Conservation (phyloP, 2,888 invertebrate genomes). For the Nowickia ferox region DNA sequence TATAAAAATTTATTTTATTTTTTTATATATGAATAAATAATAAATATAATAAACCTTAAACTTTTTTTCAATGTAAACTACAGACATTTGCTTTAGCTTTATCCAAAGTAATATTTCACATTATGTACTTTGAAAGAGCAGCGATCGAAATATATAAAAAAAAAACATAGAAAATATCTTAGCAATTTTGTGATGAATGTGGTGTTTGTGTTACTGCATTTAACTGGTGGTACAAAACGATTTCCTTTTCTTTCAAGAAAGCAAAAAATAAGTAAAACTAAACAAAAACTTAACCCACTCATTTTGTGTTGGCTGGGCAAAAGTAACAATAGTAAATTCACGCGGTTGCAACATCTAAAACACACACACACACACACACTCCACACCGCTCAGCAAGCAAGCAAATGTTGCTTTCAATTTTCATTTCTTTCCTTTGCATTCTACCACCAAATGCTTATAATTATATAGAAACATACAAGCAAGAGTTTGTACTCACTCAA, state of each 20-base stretch:
- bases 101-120: constrained; percentile 23
- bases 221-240: constrained; percentile 10
- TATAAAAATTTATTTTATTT: too few relatives aligned
- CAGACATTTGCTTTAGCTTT: background rate
- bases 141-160: background rate
- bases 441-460: constrained; percentile 44
- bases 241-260: constrained; percentile 51
- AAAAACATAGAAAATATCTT: constrained; percentile 39
- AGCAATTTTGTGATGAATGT: constrained; percentile 69
- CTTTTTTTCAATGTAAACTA: constrained; percentile 24
- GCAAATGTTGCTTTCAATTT: constrained; percentile 56
- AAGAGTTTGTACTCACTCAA: constrained; percentile 26
- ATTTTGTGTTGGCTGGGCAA: constrained; percentile 47
- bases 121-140: background rate
- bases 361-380: background rate
- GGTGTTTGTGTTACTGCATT: constrained; percentile 28
- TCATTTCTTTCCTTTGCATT: constrained; percentile 4
- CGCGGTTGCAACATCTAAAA: constrained; percentile 29
- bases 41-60: too few relatives aligned
- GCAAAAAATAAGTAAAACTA: background rate
- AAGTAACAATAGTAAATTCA: constrained; percentile 26
- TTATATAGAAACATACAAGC: constrained; percentile 54
- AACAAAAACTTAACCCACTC: constrained; percentile 65
- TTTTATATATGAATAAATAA: too few relatives aligned
- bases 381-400: background rate